A percentile compares a stretch with the other conserved stretches of the same genome.
phyloP scores from a whole-genome alignment of 1,140 invertebrate species.

The Doryteuthis pealeii region DNA sequence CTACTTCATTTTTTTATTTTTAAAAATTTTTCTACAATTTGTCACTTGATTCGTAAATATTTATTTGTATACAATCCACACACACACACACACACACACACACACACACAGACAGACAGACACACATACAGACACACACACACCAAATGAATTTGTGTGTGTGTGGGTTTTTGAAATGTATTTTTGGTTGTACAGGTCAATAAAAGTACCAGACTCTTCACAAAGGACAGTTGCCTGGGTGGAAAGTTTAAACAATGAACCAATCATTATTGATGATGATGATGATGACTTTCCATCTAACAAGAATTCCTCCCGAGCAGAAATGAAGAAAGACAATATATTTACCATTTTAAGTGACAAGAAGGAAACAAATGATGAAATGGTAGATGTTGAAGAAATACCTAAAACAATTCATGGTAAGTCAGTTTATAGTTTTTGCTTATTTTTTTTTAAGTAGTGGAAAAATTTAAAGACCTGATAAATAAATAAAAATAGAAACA shows the following conservation, averaged over 20 bases:
- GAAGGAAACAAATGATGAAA: constrained; percentile 22
- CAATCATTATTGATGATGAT: constrained; percentile 24
- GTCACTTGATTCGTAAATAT: too few species aligned
- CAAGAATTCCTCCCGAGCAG: neutral
- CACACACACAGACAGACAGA: too few species aligned
- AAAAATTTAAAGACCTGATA: too few species aligned
- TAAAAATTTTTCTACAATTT: too few species aligned
- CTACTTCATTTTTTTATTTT: too few species aligned
- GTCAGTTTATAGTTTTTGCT: neutral
- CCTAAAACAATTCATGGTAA: constrained; percentile 7
- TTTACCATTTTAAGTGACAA: constrained; percentile 6
- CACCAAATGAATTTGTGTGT: too few species aligned
- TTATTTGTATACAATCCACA: too few species aligned
- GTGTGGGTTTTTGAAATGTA: too few species aligned
- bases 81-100: too few species aligned
- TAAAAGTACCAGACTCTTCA: constrained; percentile 21
- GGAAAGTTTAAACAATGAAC: constrained; percentile 16
- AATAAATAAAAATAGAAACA: too few species aligned
- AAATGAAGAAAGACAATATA: constrained; percentile 12
- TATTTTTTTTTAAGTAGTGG: too few species aligned
- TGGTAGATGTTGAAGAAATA: constrained; percentile 21
- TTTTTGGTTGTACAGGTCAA: constrained; percentile 11
- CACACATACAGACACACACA: too few species aligned
- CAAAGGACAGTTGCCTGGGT: constrained; percentile 24
- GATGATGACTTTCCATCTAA: constrained; percentile 17